Conservation (phyloP, 2,888 invertebrate species). For the Cylindroiulus punctatus region DNA sequence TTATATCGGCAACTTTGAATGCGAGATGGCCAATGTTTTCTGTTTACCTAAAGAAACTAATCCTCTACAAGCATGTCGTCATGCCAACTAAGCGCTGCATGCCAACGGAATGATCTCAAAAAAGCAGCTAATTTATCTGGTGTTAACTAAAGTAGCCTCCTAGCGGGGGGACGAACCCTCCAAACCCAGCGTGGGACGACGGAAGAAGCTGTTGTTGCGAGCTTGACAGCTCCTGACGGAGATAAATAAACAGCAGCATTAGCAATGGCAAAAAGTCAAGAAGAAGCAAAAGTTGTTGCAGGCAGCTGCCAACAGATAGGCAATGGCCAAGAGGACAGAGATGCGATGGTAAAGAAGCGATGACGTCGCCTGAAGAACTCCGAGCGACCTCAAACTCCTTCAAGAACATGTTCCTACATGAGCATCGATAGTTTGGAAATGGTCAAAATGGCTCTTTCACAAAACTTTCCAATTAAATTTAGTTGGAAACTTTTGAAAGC, state of each 20-base stretch:
- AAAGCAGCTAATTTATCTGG: conserved; percentile 51
- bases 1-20: conserved; percentile 47
- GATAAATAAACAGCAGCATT: conserved; percentile 52
- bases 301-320: conserved; percentile 47
- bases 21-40: conserved; percentile 30
- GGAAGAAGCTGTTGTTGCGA: conserved; percentile 34
- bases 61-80: conserved; percentile 49
- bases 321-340: no score
- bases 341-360: no score
- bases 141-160: conserved; percentile 49
- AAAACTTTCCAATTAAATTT: no score
- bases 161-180: background rate
- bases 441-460: no score
- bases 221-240: conserved; percentile 51
- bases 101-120: conserved; percentile 35
- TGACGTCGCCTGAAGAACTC: no score
- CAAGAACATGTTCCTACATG: background rate
- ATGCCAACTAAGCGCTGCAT: conserved; percentile 39
- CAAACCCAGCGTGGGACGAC: conserved; percentile 48
- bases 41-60: conserved; percentile 50
- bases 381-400: background rate
- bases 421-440: no score
- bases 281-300: conserved; percentile 46
- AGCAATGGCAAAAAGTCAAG: conserved; percentile 44
- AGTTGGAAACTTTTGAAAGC: no score